Evolutionary conservation across 2,888 invertebrate genomes (phyloP).

Genomic region (Digitonthophagus gazella): DNA sequence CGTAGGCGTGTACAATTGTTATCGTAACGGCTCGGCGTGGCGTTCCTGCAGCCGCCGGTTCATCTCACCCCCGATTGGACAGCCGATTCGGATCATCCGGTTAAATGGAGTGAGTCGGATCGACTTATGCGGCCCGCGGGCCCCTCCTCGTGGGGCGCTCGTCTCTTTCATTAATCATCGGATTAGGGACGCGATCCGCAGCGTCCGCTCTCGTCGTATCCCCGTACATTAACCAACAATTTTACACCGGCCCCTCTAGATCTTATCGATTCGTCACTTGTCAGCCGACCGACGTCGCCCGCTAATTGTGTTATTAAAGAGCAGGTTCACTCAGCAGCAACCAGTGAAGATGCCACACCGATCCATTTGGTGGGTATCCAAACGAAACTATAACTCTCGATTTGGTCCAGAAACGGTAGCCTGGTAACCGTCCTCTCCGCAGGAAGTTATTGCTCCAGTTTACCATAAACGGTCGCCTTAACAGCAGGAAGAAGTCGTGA

Average conservation of each 20-base stretch:
- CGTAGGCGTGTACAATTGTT: constrained; percentile 12
- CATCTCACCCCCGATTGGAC: constrained; percentile 27
- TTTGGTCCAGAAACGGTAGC: constrained; percentile 45
- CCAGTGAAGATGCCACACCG: not conserved
- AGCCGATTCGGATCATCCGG: constrained; percentile 50
- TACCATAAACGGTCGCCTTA: constrained; percentile 45
- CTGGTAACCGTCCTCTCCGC: constrained; percentile 38
- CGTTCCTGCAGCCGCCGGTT: not conserved
- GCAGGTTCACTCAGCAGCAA: not conserved
- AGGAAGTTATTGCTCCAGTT: constrained; percentile 45
- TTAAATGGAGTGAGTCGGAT: constrained; percentile 52
- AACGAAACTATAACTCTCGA: too few species aligned
- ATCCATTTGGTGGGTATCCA: not conserved
- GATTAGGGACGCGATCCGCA: constrained; percentile 14
- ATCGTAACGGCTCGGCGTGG: not conserved
- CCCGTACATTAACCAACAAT: constrained; percentile 10
- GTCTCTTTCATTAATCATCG: constrained; percentile 16
- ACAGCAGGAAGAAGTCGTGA: constrained; percentile 45
- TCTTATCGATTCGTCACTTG: not conserved
- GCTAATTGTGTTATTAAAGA: not conserved
- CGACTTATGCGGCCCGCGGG: constrained; percentile 42
- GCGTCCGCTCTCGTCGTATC: constrained; percentile 7
- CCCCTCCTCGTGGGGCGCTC: not conserved
- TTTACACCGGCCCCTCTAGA: constrained; percentile 2
- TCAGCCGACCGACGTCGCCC: not conserved